These are phyloP conservation scores for Jordanella pulchra DNA, from an alignment of 2,797 vertebrate species.

Conservation along the genomic window DNA sequence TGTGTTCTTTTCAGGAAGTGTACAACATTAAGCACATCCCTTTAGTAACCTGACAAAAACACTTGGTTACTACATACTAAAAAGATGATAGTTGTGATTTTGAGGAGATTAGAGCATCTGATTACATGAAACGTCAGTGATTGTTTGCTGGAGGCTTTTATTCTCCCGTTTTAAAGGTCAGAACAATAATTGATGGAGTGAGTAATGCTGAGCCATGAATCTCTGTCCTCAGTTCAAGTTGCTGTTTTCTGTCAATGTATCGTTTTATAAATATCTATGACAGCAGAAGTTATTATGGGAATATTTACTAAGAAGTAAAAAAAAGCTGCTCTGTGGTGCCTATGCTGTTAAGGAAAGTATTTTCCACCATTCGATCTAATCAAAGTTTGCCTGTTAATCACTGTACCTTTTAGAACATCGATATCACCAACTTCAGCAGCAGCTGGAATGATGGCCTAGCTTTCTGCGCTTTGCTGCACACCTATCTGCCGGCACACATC, in stretches of 20 bases:
- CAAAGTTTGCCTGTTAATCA: not conserved
- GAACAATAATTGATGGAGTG: conserved; percentile 11
- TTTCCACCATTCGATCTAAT: not conserved
- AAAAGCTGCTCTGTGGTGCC: not conserved
- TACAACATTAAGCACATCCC: conserved; percentile 56
- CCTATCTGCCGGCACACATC: conserved; percentile 95
- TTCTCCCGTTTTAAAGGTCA: conserved; percentile 28
- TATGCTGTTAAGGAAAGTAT: too few relatives aligned
- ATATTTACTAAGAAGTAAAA: conserved; percentile 5
- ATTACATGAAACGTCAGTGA: not conserved
- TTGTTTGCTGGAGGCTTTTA: conserved; percentile 19
- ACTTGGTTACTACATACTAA: not conserved
- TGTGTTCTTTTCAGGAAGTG: conserved; percentile 57
- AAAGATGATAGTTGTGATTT: conserved; percentile 3
- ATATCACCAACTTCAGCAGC: conserved; percentile 99
- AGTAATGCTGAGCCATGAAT: not conserved
- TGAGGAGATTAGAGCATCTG: not conserved
- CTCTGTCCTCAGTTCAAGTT: not conserved
- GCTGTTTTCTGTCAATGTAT: conserved; percentile 23
- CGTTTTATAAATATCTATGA: conserved; percentile 23
- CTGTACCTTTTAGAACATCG: conserved; percentile 87
- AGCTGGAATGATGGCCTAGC: conserved; percentile 98
- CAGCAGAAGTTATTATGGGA: conserved; percentile 24
- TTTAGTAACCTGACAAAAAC: conserved; percentile 23
- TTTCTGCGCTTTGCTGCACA: conserved; percentile 95